Evolutionary conservation across 2,113 vertebrate genomes (phyloP).

Genomic region (Rattus rattus): DNA sequence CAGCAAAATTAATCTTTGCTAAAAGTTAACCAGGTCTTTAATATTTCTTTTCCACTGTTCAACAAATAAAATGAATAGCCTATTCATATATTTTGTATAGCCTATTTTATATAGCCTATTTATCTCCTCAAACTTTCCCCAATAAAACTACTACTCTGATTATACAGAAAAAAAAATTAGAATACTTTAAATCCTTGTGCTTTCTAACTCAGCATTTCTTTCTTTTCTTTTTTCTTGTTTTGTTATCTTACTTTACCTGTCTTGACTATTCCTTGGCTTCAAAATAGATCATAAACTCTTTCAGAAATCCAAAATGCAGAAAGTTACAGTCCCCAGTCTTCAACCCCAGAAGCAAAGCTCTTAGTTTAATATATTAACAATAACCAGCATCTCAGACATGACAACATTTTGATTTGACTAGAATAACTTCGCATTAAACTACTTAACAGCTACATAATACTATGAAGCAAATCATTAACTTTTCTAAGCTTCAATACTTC

Average conservation of each 20-base stretch:
- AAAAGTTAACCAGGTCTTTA: background rate
- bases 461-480: constrained; percentile 8
- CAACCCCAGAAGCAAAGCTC: background rate
- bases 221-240: background rate
- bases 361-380: constrained; percentile 8
- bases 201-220: constrained; percentile 13
- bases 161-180: background rate
- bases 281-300: constrained; percentile 44
- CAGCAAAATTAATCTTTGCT: background rate
- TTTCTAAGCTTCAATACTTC: background rate
- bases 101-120: background rate
- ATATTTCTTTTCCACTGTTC: background rate
- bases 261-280: constrained; percentile 11
- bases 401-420: background rate
- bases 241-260: background rate
- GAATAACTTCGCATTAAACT: background rate
- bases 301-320: constrained; percentile 6
- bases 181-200: background rate
- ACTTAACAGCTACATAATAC: background rate
- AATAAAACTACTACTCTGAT: constrained; percentile 18
- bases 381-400: background rate
- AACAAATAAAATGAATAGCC: constrained; percentile 14
- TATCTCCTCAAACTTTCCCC: background rate
- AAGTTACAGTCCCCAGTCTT: background rate
- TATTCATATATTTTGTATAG: background rate